Base-by-base conservation (phyloP, 2,797 vertebrate genomes). In the Sus cebifrons region DNA sequence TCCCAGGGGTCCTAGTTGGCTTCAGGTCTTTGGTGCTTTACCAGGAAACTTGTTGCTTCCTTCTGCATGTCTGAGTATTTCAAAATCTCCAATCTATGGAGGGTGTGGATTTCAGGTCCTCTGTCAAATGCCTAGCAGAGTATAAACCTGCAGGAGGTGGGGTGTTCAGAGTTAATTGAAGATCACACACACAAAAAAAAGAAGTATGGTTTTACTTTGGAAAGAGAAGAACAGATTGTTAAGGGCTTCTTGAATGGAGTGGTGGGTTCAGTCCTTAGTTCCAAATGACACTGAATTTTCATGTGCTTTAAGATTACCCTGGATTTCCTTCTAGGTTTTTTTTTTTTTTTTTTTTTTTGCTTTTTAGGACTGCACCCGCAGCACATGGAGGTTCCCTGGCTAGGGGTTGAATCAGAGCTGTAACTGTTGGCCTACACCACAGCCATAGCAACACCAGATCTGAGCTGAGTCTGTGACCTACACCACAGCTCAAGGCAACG, bases 201-300 rank as follows among this genome's bases (percentile, higher is more conserved):
- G 85, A 58, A 40, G 49, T 78, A 60, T 95, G 64, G 29, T 85
- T 96, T 97, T 86, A 81, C 40, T 94, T 96, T 97, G 68, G 91
- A 91, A 95, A 93, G 68, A 93, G 60, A 95, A 94, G 62, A 86
- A 90, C 95, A 91, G 83, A 91, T 52, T 40, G 14, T 85, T 87
- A 73, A 95, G 52, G 58, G 65, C 29, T 23, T 94, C 32, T 78
- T 96, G 54, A 91, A 84, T 85, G 67, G 58, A 94, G 52, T 60
- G 32, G 10, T 96, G 90, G 91, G 79, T 96, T 90, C 70, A 90
- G 49, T 92, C 49, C 83, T 93, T 95, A 94, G 73, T 81, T 95
- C 94, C 89, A 52, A 93, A 85, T 74, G 83, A 90, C 17, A 87
- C 62, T 88, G 71, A 85, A 74, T 94, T 96, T 94, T 96, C 60